Evolutionary conservation across 2,797 vertebrate genomes (phyloP), one percentile per base, ranked within the genome.

Genomic region (Tapera naevia): DNA sequence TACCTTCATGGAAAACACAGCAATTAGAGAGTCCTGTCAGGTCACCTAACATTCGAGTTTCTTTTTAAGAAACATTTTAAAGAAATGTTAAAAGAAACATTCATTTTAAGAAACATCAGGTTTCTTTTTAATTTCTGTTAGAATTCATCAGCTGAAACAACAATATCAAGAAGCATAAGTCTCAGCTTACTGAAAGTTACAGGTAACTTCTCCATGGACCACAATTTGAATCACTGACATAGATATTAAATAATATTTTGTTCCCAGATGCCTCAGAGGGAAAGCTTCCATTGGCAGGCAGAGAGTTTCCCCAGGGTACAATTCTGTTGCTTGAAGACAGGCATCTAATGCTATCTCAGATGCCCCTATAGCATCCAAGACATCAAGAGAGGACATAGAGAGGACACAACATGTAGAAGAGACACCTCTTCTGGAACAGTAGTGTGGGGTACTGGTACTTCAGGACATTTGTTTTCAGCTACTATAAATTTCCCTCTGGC

Each of bases 161-260:
- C 1, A 5, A 27, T 24, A 73, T 28, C 24, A 65, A 54, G 30
- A 16, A 69, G 24, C 33, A n/a, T 0, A 0, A 32, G 18, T 9
- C 33, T 56, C 46, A 33, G 7, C 35, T 54, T 39, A 28, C 6
- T 18, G 24, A 58, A 30, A 51, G 28, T 58, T 80, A 32, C 5
- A 13, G 17, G 53, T 25, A 45, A 35, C 35, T n/a, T 60, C 51
- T 82, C 50, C 51, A 9, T 1, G 3, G 53, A 48, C 23, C 18
- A 41, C 1, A 8, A n/a, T 0, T 51, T 33, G 11, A 76, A 62
- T n/a, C 15, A 19, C 17, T 46, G 37, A 61, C 33, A 51, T 2
- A 41, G 21, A 65, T 45, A 14, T 27, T 53, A 56, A 43, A 43
- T 7, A 41, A 37, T 19, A 56, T n/a, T 57, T 45, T 61, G 25